Percentiles rank a stretch among this genome's conserved stretches.
Conservation (phyloP, 2,113 vertebrate species). For the Pterocles burchelli region DNA sequence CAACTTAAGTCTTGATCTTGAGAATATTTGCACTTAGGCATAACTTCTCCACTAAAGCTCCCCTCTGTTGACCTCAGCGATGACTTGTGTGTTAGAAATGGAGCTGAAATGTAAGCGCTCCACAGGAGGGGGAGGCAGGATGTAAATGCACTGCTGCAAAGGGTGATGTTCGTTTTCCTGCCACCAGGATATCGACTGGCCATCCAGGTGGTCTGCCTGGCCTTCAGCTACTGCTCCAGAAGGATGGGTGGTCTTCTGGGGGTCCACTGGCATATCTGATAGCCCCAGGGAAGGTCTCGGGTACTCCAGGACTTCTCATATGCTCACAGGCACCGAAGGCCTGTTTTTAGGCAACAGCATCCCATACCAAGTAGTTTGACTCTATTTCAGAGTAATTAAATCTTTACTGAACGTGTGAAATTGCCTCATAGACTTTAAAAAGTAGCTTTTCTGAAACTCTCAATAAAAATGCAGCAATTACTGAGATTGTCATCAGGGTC, state of each 20-base stretch:
- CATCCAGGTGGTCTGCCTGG: accelerated
- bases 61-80: background rate
- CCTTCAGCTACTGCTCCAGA: background rate
- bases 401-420: background rate
- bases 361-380: background rate
- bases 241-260: background rate
- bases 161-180: background rate
- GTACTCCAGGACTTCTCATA: background rate
- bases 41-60: background rate
- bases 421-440: background rate
- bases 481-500: background rate
- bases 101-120: background rate
- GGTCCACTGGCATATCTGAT: background rate
- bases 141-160: background rate
- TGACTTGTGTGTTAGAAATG: background rate
- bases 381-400: background rate
- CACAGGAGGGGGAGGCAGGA: background rate
- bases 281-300: accelerated
- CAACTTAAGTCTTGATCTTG: background rate
- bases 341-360: background rate
- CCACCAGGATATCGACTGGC: accelerated
- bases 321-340: background rate
- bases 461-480: background rate
- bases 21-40: background rate
- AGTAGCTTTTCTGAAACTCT: background rate